phyloP scores from a whole-genome alignment of 2,888 invertebrate species.

The Clitarchus hookeri region DNA sequence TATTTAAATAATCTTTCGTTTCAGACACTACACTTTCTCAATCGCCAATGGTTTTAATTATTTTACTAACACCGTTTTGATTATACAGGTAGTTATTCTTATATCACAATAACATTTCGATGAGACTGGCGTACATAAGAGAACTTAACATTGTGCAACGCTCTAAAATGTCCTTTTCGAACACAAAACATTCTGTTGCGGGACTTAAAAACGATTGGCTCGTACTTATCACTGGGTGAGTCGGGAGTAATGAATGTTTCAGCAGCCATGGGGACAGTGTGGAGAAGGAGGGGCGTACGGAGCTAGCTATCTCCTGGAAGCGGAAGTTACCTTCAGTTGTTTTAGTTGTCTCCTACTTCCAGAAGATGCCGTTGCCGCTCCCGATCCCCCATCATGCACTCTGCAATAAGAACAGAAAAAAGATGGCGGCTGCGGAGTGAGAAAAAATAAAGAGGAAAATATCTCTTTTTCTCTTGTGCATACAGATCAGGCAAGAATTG shows the following conservation, averaged over 20 bases:
- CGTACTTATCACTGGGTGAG: neutral
- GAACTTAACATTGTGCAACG: too few relatives aligned
- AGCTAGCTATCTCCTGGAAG: constrained; percentile 64
- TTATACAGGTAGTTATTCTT: too few relatives aligned
- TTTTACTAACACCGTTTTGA: too few relatives aligned
- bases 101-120: too few relatives aligned
- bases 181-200: too few relatives aligned
- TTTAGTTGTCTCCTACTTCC: constrained; percentile 63
- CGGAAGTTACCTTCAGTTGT: constrained; percentile 61
- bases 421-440: constrained; percentile 47
- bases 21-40: too few relatives aligned
- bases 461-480: neutral
- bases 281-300: constrained; percentile 51
- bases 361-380: constrained; percentile 64
- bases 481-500: neutral
- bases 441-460: constrained; percentile 11
- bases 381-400: constrained; percentile 60
- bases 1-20: too few relatives aligned
- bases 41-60: too few relatives aligned
- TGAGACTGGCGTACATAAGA: too few relatives aligned
- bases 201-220: too few relatives aligned
- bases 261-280: constrained; percentile 49
- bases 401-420: constrained; percentile 66
- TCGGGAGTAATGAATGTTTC: constrained; percentile 49
- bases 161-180: too few relatives aligned